Conservation (phyloP, 2,888 invertebrate genomes). For the Callyntrura guangdongensis region DNA sequence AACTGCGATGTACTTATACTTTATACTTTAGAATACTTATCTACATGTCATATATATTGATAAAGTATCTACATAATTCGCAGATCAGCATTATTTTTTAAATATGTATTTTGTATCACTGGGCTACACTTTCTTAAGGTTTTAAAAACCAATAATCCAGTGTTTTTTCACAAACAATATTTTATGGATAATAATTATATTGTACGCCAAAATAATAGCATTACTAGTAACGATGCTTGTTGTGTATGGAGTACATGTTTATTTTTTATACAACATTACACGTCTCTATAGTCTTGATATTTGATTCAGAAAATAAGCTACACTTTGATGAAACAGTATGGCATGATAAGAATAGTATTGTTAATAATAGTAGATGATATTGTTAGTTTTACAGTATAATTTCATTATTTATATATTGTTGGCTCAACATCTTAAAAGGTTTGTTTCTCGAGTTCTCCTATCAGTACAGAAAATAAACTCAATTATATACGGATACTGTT, state of each 20-base stretch:
- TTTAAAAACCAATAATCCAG: constrained; percentile 73
- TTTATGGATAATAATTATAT: constrained; percentile 47
- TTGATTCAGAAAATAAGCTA: constrained; percentile 78
- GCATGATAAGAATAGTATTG: constrained; percentile 78
- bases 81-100: constrained; percentile 45
- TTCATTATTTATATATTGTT: constrained; percentile 60
- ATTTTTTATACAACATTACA: constrained; percentile 61
- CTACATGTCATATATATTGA: constrained; percentile 44
- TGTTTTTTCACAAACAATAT: constrained; percentile 65
- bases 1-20: constrained; percentile 61
- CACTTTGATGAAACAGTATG: constrained; percentile 79
- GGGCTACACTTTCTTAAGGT: constrained; percentile 78
- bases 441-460: constrained; percentile 69
- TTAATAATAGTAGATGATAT: constrained; percentile 57
- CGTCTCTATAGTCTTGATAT: constrained; percentile 70
- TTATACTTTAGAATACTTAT: constrained; percentile 63
- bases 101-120: constrained; percentile 78
- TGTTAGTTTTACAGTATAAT: constrained; percentile 55
- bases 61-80: constrained; percentile 60
- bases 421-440: constrained; percentile 71
- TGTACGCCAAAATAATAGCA: constrained; percentile 64
- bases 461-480: constrained; percentile 80
- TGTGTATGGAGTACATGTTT: constrained; percentile 61
- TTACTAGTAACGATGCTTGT: constrained; percentile 49
- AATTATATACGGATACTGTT: constrained; percentile 77